These are phyloP conservation scores for Brenthis daphne DNA, from an alignment of 2,888 invertebrate species.

Conservation along the genomic window DNA sequence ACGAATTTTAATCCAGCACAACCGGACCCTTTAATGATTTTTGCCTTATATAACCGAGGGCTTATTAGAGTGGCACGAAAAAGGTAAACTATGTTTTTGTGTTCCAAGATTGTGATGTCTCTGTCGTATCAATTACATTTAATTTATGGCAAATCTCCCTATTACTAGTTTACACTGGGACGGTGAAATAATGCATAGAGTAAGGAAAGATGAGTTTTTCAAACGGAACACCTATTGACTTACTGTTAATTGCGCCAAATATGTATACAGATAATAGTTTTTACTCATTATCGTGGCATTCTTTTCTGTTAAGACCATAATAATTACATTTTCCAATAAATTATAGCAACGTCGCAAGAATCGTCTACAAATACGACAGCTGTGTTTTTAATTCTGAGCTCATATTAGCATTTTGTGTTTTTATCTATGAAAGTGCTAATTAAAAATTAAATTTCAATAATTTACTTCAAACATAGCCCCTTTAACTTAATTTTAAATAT, in stretches of 20 bases:
- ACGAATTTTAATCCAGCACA: slow-evolving; percentile 38
- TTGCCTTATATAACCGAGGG: slow-evolving; percentile 38
- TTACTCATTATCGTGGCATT: slow-evolving; percentile 3
- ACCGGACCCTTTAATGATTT: slow-evolving; percentile 43
- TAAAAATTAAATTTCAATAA: slow-evolving; percentile 4
- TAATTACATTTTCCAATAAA: slow-evolving; percentile 1
- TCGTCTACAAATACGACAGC: neutral
- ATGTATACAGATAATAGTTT: slow-evolving; percentile 16
- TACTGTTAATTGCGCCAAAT: slow-evolving; percentile 28
- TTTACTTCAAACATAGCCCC: too few relatives aligned
- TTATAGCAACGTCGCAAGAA: neutral
- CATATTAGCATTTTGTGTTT: neutral
- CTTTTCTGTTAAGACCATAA: neutral
- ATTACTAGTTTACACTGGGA: slow-evolving; percentile 37
- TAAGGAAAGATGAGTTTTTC: slow-evolving; percentile 21
- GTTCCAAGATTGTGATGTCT: slow-evolving; percentile 39
- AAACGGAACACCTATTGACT: slow-evolving; percentile 11
- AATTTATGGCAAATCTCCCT: slow-evolving; percentile 39
- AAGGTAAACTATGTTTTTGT: slow-evolving; percentile 40
- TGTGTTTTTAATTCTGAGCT: neutral
- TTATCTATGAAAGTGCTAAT: neutral
- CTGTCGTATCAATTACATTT: slow-evolving; percentile 43
- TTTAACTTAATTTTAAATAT: too few relatives aligned
- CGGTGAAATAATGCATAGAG: slow-evolving; percentile 19
- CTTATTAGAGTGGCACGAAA: slow-evolving; percentile 42